Base-by-base conservation (phyloP, 1,140 invertebrate species). In the Tachypleus tridentatus region DNA sequence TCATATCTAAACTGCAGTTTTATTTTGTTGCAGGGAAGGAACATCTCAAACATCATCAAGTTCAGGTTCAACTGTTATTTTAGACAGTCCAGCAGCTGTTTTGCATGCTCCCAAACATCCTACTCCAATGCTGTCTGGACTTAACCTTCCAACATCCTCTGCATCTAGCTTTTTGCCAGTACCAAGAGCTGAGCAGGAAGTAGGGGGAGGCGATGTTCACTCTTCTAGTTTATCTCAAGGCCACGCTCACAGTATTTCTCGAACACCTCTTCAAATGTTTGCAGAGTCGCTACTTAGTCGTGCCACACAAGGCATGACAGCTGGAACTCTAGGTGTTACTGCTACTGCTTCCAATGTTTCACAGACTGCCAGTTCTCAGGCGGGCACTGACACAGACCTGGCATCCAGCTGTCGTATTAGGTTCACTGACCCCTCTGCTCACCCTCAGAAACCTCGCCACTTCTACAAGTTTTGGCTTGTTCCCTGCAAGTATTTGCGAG, bases 381-480 rank as follows among this genome's bases (percentile, higher is more conserved):
- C 67, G 4, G 74, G 74, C 9, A 73, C 73, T 60, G 76, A 76
- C 56, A 73, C 71, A 47, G 76, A 76, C 59, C 51, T 70, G 48
- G 70, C 66, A 4, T 66, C 68, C 4, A 64, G 70, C 29, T 64
- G 59, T 49, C 47, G 67, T 29, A 65, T 68, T n/a, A 57, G 57
- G 4, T 68, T 63, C 58, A 61, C 62, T 9, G 60, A 62, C 48
- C 54, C 64, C 3, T 53, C 52, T 10, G 52, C 60, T 7, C 67
- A 58, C 49, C 57, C 82, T 79, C 84, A 84, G 1, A 87, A 87
- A 71, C 74, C 75, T 11, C 77, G 79, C 70, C 87, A 87, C 71
- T 94, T 89, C 77, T 94, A 94, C 76, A 91, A 91, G 72, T 88
- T 91, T 73, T 85, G 85, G 74, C 76, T 91, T 29, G 83, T 87